Evolutionary conservation across 2,113 vertebrate species (phyloP), one percentile per base, ranked within the genome.

Genomic region (Sakesphorus luctuosus): DNA sequence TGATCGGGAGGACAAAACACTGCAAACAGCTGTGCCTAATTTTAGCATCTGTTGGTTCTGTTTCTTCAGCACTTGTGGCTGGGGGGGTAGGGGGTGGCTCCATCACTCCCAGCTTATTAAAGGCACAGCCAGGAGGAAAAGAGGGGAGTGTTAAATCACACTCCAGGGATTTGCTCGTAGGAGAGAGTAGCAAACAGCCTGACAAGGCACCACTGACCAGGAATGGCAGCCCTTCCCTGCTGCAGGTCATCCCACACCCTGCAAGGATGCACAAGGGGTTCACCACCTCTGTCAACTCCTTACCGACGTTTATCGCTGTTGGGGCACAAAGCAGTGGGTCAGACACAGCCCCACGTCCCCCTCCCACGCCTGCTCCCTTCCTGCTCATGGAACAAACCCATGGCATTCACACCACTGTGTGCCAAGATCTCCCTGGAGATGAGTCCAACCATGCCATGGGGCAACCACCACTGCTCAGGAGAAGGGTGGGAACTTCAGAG

Each of bases 31-130:
- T 82, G 90, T 76, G 72, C 78, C 90, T 93, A 91, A 84, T 82
- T 96, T 90, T 86, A 96, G 96, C 92, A 90, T 71, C 93, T 92
- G 83, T 84, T 93, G 81, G 89, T 87, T 96, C 91, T 83, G 83
- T 93, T 92, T 79, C 89, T 96, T 55, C 62, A 55, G 87, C 86
- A 71, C 28, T 55, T 44, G 53, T 9, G 12, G 40, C 33, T 18
- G 44, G 38, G 67, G 26, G 56, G 71, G 15, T 55, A 36, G 61
- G 72, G 56, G 59, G 38, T 53, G 90, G 91, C 87, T 91, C 35
- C 9, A 1, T 94, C 90, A 76, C 71, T 97, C 76, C 75, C 11
- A 72, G 84, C 73, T 93, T 91, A 53, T 87, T 91, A 82, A 94
- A 84, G 90, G 61, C 82, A 86, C 78, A 90, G 90, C 53, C 79